Base-by-base conservation (phyloP, 2,888 invertebrate genomes). In the Melanargia galathea region DNA sequence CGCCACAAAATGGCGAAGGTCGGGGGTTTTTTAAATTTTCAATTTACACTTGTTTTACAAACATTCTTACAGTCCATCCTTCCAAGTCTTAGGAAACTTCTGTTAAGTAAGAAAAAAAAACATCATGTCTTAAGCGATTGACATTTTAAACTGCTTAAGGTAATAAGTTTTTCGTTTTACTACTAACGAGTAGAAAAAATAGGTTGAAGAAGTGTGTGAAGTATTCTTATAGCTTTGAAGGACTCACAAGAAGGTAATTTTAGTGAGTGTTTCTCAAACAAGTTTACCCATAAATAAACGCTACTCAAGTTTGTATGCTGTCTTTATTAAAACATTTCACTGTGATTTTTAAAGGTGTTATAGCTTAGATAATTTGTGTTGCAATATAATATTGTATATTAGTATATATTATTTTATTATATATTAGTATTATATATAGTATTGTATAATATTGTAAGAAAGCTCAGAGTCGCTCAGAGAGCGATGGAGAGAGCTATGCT, bases 171-270 rank as follows among this genome's bases (percentile, higher is more conserved):
- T 46, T 10, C 8, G 30, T 20, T 46, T 57, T 46, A 46, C 30
- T 45, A 8, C 45, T 56, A 18, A 56, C 18, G 4, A 20, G 45
- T 46, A 20, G 33, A 43, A 57, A 45, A 57, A 57, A 46, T 30
- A 35, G 13, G 4, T 45, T 62, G n/a, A 57, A 57, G 43, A 43
- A 20, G 22, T 51, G 40, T 57, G 48, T 62, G 62, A 56, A 62
- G 56, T 10, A 49, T 38, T 30, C 55, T 62, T 33, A 22, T 35
- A 33, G 49, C n/a, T 30, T 61, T 61, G 54, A 56, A 62, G 49
- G 56, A 57, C 62, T 49, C 49, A 51, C 22, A 62, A 56, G 48
- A 33, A 43, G 62, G 56, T 62, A 57, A 62, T 57, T 62, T 62
- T 33, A 56, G 18, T 40, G 40, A 62, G 56, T 62, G 62, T 38